Evolutionary conservation across 2,797 vertebrate genomes (phyloP), one percentile per base, ranked within the genome.

Genomic region (Xenops minutus): DNA sequence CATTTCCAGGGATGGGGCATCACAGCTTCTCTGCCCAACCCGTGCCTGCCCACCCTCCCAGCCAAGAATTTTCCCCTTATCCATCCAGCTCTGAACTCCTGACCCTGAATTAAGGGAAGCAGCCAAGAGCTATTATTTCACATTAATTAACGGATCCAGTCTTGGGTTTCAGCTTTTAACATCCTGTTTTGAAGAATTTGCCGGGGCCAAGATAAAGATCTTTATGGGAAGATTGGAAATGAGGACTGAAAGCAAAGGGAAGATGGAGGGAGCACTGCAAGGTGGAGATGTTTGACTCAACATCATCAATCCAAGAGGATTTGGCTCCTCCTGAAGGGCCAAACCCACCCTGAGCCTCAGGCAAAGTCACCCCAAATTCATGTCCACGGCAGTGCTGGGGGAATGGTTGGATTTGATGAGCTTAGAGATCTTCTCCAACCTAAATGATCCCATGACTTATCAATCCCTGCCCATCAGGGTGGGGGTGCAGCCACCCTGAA

Each of bases 381-480:
- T 43, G 30, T 41, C 46, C 44, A 3, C 0, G 1, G 18, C 32
- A 34, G 32, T 19, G n/a, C n/a, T 44, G 56, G n/a, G 34, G 71
- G 27, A 63, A 44, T 7, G 6, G 8, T 76, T 83, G 1, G 0
- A 15, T 29, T 29, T 73, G 49, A 37, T 0, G 0, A 19, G 9
- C 43, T 44, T n/a, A 26, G n/a, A 26, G 51, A 30, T 51, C 2
- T 76, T 26, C 17, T 58, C 72, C 56, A 34, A 1, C n/a, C 37
- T 3, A 5, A 63, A 30, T 16, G 6, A 34, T 44, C n/a, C 79
- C 23, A 5, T 8, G 51, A 24, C 17, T 54, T 12, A 32, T 23
- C 44, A 15, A 9, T 9, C 7, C 46, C 62, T 9, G 6, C 30
- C 51, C 14, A 0, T 1, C 7, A 13, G 36, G 0, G 1, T 1